Percentiles rank a stretch among this genome's conserved stretches.
Conservation (phyloP, 2,888 invertebrate genomes). For the Biston stratarius region DNA sequence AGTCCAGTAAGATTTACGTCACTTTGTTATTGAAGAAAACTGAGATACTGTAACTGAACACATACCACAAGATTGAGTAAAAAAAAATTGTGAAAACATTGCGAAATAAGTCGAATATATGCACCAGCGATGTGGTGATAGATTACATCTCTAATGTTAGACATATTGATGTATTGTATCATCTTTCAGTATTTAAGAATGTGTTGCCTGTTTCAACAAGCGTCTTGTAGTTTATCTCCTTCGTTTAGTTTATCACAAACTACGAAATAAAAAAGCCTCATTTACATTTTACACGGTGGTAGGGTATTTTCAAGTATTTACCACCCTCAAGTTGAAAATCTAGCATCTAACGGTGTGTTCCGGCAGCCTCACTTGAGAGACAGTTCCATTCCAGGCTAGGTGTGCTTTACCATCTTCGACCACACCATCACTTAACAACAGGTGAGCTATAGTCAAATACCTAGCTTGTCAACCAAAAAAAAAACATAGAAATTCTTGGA, state of each 20-base stretch:
- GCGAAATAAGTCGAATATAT: neutral
- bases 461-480: too few species aligned
- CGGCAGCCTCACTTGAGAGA: too few species aligned
- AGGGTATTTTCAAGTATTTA: too few species aligned
- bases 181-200: neutral
- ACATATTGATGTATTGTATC: neutral
- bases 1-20: neutral
- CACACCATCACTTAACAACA: too few species aligned
- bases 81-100: neutral
- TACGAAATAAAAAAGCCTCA: neutral
- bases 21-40: neutral
- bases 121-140: neutral
- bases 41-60: too few species aligned
- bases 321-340: too few species aligned
- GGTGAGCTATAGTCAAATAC: too few species aligned
- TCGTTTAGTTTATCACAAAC: neutral
- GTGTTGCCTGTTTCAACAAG: neutral
- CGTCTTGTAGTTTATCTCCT: neutral
- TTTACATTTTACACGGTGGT: too few species aligned
- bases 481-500: too few species aligned
- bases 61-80: neutral
- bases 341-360: too few species aligned
- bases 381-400: too few species aligned
- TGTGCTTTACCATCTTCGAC: too few species aligned
- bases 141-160: neutral